Evolutionary conservation across 2,113 vertebrate genomes (phyloP).

Genomic region (Pangasianodon gigas): DNA sequence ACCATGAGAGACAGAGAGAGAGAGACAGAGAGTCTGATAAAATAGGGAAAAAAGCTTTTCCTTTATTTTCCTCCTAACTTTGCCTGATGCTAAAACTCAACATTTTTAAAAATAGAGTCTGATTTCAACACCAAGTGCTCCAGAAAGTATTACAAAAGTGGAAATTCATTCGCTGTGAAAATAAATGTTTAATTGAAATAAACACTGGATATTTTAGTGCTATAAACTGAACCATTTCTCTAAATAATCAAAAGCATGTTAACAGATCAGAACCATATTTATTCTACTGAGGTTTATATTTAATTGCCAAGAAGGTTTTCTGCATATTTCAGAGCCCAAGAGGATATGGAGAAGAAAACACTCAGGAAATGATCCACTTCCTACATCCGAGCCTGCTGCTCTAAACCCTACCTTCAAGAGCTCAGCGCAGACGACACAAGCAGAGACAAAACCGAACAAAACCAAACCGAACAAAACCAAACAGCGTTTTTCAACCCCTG

Average conservation of each 20-base stretch:
- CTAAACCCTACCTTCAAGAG: not conserved
- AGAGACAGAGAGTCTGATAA: too few species aligned
- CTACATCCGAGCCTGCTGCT: not conserved
- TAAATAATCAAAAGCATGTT: not conserved
- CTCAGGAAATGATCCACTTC: conserved; percentile 18
- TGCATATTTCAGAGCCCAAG: not conserved
- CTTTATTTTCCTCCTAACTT: too few species aligned
- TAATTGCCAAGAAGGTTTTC: not conserved
- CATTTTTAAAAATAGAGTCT: too few species aligned
- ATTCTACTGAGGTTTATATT: not conserved
- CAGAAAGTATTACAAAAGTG: too few species aligned
- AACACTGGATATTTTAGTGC: too few species aligned
- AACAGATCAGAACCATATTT: not conserved
- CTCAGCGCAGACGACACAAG: not conserved
- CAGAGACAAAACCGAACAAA: not conserved
- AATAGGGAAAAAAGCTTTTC: not conserved
- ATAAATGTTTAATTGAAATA: too few species aligned
- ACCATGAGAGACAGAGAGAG: too few species aligned
- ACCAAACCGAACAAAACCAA: not conserved
- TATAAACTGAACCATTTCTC: too few species aligned
- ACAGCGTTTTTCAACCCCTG: not conserved
- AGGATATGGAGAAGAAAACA: not conserved
- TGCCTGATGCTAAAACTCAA: too few species aligned
- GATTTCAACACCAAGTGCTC: too few species aligned
- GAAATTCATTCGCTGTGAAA: not conserved